Evolutionary conservation across 2,797 vertebrate species (phyloP), one percentile per base, ranked within the genome.

Genomic region (Masticophis lateralis): DNA sequence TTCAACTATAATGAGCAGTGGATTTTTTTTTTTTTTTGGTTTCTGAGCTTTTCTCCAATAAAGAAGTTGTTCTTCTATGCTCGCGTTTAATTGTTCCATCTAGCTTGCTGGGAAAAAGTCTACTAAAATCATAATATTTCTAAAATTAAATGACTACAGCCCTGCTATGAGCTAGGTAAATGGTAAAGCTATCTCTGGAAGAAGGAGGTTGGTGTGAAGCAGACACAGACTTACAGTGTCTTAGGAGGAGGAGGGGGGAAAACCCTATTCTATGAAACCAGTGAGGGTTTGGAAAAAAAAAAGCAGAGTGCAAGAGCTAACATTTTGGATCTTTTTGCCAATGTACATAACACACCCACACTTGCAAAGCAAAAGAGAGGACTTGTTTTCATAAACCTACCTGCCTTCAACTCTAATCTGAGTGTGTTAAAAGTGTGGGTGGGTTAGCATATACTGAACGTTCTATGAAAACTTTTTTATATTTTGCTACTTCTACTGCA

Each of bases 291-390:
- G 11, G 3, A 1, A 4, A 9, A 18, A 11, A 22, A 18, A 37
- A 83, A 9, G 94, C 95, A 86, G 95, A 96, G 95, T 95, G 94
- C 94, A 94, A 43, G 60, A 37, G 2, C 37, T 2, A 37, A 28
- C 22, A 47, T 43, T 83, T 79, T 83, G 74, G 37, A 83, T 61
- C 10, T 86, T 51, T 61, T 53, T 86, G 90, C 69, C 37, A 59
- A 59, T 10, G 5, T 27, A 59, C 57, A 55, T 47, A 83, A 83
- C 37, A 60, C 43, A 37, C 25, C 25, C 69, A 83, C 27, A 86
- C 4, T 43, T 83, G 7, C 79, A 56, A 86, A 37, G 28, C 55
- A 47, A 47, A 91, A 47, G 20, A 18, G 66, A 57, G 43, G 14
- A 59, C 9, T 37, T 83, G 28, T 5, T 28, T 83, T 60, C 37